Evolutionary conservation across 37 sponge, comb jelly and placozoan genomes (phyloP).

Genomic region (Bolinopsis microptera): DNA sequence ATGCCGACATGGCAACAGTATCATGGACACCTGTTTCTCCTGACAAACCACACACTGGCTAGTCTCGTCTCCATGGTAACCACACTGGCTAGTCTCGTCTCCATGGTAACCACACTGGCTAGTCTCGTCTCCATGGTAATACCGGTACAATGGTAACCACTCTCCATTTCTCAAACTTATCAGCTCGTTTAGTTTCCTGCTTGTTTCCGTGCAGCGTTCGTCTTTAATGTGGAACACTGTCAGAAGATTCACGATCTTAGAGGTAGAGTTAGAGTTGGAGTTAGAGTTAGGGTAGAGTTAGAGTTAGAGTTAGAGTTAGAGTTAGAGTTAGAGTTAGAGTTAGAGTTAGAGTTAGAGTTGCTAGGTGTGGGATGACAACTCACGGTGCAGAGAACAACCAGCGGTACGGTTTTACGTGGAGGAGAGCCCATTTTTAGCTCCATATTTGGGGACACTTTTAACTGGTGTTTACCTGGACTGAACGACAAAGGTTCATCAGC

Average conservation of each 20-base stretch:
- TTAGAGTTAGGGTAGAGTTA: not conserved
- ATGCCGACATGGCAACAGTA: constrained; percentile 32
- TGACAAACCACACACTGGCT: not conserved
- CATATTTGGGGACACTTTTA: not conserved
- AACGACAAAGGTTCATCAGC: not conserved
- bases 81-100: not conserved
- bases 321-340: not conserved
- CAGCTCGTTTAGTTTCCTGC: not conserved
- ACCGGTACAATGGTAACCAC: constrained; percentile 2
- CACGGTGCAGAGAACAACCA: not conserved
- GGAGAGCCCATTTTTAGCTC: not conserved
- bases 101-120: not conserved
- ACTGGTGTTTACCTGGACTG: not conserved
- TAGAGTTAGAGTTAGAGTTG: not conserved
- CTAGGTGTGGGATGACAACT: not conserved
- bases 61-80: not conserved
- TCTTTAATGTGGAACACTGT: constrained; percentile 34
- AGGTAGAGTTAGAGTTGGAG: not conserved
- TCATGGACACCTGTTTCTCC: not conserved
- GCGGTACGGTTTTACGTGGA: not conserved
- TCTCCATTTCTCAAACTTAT: not conserved
- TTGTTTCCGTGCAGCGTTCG: not conserved
- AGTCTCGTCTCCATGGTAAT: not conserved
- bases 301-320: not conserved
- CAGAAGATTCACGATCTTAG: not conserved